Conservation (phyloP, 2,888 invertebrate genomes). For the Drepanosiphum platanoidis region DNA sequence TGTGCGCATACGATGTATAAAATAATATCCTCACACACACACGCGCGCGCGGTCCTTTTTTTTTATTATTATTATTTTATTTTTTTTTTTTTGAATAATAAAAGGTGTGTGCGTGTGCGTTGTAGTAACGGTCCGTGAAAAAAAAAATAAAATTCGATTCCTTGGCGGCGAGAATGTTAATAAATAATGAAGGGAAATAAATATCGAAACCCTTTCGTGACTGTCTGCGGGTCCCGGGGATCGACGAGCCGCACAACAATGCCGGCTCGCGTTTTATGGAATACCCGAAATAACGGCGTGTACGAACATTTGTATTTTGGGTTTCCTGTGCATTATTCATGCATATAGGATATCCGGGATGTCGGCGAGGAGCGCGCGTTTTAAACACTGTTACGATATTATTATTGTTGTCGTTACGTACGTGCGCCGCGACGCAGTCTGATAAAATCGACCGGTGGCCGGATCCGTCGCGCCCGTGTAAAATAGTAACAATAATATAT, state of each 20-base stretch:
- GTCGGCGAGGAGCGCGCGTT: background rate
- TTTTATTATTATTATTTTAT: background rate
- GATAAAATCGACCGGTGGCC: constrained; percentile 24
- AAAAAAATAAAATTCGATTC: constrained; percentile 60
- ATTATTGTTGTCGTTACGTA: background rate
- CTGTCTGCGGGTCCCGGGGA: constrained; percentile 59
- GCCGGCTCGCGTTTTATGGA: constrained; percentile 45
- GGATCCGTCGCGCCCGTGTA: background rate
- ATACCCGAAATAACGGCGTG: constrained; percentile 47
- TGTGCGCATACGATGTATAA: constrained; percentile 34
- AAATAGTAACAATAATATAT: background rate
- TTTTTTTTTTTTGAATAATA: constrained; percentile 57
- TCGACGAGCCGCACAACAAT: constrained; percentile 43
- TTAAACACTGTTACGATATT: constrained; percentile 20
- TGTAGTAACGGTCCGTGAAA: constrained; percentile 60
- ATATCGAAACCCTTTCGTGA: constrained; percentile 60
- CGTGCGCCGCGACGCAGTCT: too few species aligned
- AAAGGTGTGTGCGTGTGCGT: constrained; percentile 50
- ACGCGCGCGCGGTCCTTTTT: constrained; percentile 27
- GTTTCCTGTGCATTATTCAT: constrained; percentile 56
- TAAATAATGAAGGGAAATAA: constrained; percentile 62
- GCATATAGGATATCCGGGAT: constrained; percentile 51
- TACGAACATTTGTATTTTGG: constrained; percentile 43
- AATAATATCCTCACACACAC: constrained; percentile 41
- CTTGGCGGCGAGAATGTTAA: constrained; percentile 61